These are phyloP conservation scores for Chelidonichthys spinosus DNA, from an alignment of 2,797 vertebrate genomes.

Conservation along the genomic window DNA sequence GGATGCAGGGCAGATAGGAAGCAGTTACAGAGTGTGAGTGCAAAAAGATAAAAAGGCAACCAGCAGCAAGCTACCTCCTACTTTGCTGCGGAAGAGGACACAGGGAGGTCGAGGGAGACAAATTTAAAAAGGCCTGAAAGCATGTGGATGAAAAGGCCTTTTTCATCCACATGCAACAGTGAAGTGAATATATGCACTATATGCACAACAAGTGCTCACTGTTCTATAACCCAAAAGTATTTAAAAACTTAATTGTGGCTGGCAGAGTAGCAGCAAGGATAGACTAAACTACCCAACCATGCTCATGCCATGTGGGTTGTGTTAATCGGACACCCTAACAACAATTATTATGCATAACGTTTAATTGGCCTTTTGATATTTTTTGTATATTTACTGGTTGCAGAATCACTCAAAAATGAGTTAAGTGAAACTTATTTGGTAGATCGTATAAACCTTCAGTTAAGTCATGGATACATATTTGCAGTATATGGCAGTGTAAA, in stretches of 20 bases:
- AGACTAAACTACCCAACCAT: not conserved
- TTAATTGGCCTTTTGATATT: not conserved
- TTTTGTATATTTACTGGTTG: not conserved
- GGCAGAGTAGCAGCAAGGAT: not conserved
- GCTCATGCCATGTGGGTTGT: conserved; percentile 1
- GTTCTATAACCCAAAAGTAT: not conserved
- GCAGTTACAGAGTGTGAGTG: not conserved
- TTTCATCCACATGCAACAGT: not conserved
- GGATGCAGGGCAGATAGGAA: not conserved
- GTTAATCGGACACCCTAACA: not conserved
- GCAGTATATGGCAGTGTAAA: not conserved
- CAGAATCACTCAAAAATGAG: not conserved
- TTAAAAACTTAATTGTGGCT: not conserved
- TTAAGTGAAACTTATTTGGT: not conserved
- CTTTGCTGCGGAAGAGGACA: conserved; percentile 5
- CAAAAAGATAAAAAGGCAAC: not conserved
- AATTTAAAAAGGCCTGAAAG: not conserved
- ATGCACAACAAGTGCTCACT: not conserved
- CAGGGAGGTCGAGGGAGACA: conserved; percentile 7
- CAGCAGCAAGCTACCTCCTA: not conserved
- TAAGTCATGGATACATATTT: conserved; percentile 3
- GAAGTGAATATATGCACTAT: too few species aligned
- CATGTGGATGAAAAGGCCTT: too few species aligned
- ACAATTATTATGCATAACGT: not conserved
- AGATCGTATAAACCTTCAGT: not conserved